These are phyloP conservation scores for Agapostemon virescens DNA, from an alignment of 2,888 invertebrate genomes.

Conservation along the genomic window DNA sequence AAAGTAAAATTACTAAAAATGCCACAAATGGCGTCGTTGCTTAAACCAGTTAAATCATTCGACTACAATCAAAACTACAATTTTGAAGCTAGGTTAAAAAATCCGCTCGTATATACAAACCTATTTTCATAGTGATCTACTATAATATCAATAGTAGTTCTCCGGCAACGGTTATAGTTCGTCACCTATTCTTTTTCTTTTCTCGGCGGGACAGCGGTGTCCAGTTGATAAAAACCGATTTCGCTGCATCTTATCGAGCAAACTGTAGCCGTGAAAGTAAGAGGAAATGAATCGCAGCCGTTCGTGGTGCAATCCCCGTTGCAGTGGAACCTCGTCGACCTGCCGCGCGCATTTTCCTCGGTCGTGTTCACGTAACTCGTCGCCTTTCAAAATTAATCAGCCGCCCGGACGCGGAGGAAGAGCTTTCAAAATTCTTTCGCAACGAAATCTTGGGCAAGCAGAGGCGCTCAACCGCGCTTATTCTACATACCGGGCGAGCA, in stretches of 20 bases:
- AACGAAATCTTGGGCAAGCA: slow-evolving; percentile 62
- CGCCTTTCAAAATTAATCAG: slow-evolving; percentile 65
- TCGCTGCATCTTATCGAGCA: not conserved
- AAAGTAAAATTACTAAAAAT: no score
- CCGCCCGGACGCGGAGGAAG: slow-evolving; percentile 43
- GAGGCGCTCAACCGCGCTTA: slow-evolving; percentile 36
- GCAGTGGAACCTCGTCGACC: slow-evolving; percentile 27
- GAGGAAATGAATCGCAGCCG: slow-evolving; percentile 36
- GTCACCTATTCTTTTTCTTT: no score
- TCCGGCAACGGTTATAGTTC: no score
- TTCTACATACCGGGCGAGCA: slow-evolving; percentile 63
- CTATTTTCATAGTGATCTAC: no score
- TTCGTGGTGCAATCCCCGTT: slow-evolving; percentile 39
- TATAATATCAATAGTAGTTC: no score
- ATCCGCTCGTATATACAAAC: no score
- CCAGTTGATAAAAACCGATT: not conserved
- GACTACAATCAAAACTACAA: no score
- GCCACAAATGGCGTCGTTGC: no score
- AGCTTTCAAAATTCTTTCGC: slow-evolving; percentile 69
- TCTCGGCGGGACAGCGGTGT: not conserved
- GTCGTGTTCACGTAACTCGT: slow-evolving; percentile 58
- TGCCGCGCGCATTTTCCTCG: slow-evolving; percentile 38
- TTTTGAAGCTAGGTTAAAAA: no score
- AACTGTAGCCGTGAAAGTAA: slow-evolving; percentile 39
- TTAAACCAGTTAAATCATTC: no score